Percentiles rank a stretch among this genome's conserved stretches.
Conservation (phyloP, 2,113 vertebrate species). For the Dipodomys spectabilis region DNA sequence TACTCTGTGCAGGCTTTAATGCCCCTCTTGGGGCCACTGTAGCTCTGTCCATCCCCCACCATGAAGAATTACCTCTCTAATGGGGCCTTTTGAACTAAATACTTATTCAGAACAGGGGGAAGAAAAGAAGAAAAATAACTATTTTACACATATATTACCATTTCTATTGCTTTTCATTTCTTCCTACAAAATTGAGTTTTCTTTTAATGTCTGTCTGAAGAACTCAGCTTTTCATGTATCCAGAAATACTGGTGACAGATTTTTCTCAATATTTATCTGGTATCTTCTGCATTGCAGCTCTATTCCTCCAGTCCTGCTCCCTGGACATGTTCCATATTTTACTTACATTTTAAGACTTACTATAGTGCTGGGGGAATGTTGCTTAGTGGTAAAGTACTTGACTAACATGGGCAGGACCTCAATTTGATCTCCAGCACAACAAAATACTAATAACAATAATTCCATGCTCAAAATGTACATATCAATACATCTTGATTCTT, state of each 20-base stretch:
- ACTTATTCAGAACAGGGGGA: neutral
- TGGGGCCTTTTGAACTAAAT: neutral
- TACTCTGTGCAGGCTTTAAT: neutral
- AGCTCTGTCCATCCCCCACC: neutral
- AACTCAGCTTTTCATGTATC: neutral
- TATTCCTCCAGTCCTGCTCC: neutral
- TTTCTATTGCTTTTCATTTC: neutral
- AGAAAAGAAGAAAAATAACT: neutral
- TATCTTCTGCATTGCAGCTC: neutral
- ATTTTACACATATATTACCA: neutral
- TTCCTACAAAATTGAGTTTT: constrained; percentile 18
- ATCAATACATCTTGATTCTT: neutral
- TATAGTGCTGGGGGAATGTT: neutral
- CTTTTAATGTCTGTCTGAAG: neutral
- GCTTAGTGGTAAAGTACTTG: neutral
- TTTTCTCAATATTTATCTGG: neutral
- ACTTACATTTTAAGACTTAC: neutral
- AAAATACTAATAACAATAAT: too few species aligned
- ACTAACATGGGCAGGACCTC: neutral
- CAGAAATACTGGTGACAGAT: neutral
- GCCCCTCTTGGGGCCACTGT: neutral
- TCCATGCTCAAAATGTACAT: neutral
- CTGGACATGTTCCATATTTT: neutral
- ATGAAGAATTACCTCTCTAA: neutral
- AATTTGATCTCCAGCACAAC: neutral